Evolutionary conservation across 1,140 invertebrate species (phyloP), one percentile per base, ranked within the genome.

Genomic region (Latrodectus geometricus): DNA sequence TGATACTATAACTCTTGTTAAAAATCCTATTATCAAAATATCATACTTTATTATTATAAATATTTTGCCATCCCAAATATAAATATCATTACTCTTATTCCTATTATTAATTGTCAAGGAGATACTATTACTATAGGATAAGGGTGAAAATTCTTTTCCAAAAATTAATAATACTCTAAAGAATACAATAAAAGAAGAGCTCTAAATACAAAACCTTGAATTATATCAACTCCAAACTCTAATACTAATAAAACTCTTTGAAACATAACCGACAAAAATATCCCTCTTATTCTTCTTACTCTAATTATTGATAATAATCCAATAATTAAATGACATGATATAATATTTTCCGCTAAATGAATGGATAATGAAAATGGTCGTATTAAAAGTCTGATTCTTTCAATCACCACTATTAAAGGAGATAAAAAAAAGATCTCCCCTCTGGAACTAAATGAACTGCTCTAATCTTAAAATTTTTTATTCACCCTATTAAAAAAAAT

Each of bases 291-390:
- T 48, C 23, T 61, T 48, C 84, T 77, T 88, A 90, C 90, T 77
- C 91, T 91, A 87, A 91, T 91, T 88, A 92, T 92, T 8, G 80
- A 72, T 89, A 93, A 89, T 89, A 94, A 89, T 49, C 92, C 92
- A 90, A 92, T 88, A 83, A 94, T 88, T 90, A 94, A 90, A 90
- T 94, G 94, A 0, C 94, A 94, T 15, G 94, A 93, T 92, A 94
- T 94, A 93, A 94, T 94, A 92, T 94, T 94, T 65, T 94, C 94
- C 14, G 93, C 92, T 91, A 95, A 89, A 86, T 94, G 94, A 76
- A 94, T 91, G 52, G 92, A 92, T 91, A 95, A 90, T 4, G 93
- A 94, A 89, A 91, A 89, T 11, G 93, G 94, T 9, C 93, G 93
- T 91, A 95, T 94, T 68, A 89, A 65, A 87, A 91, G 90, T 82